A percentile compares a stretch with the other conserved stretches of the same genome.
Conservation (phyloP, 2,888 invertebrate species). For the Epistrophe grossulariae region DNA sequence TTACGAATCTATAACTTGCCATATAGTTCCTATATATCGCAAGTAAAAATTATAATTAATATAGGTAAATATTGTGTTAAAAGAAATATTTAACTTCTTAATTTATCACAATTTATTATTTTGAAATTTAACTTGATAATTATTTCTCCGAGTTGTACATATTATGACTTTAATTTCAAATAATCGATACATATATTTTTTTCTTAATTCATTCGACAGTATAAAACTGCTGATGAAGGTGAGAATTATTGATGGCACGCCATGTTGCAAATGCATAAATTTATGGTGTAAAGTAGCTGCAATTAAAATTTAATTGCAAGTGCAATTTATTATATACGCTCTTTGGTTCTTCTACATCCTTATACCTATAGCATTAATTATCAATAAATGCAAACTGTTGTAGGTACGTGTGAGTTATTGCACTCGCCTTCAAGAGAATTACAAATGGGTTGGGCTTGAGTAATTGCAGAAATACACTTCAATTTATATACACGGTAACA, state of each 20-base stretch:
- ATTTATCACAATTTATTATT: too few species aligned
- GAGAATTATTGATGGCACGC: slow-evolving; percentile 61
- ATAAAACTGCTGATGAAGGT: slow-evolving; percentile 15
- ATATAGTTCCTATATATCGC: too few species aligned
- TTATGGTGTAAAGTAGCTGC: slow-evolving; percentile 66
- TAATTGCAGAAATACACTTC: slow-evolving; percentile 24
- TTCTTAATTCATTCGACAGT: slow-evolving; percentile 17
- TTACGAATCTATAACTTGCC: too few species aligned
- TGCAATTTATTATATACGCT: slow-evolving; percentile 57
- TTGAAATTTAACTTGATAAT: too few species aligned
- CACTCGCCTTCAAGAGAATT: slow-evolving; percentile 17
- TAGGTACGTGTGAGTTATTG: slow-evolving; percentile 27
- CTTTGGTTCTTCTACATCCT: slow-evolving; percentile 29
- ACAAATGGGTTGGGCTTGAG: slow-evolving; percentile 33
- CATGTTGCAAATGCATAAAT: slow-evolving; percentile 66
- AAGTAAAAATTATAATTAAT: too few species aligned
- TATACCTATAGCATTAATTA: slow-evolving; percentile 4
- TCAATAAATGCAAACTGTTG: slow-evolving; percentile 36
- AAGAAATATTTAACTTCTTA: too few species aligned
- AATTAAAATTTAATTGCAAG: slow-evolving; percentile 70
- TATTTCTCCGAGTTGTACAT: not conserved
- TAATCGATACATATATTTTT: not conserved
- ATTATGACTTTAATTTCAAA: slow-evolving; percentile 21
- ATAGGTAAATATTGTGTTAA: too few species aligned
- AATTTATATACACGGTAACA: slow-evolving; percentile 9